Evolutionary conservation across 2,113 vertebrate genomes (phyloP).

Genomic region (Pedionomus torquatus): DNA sequence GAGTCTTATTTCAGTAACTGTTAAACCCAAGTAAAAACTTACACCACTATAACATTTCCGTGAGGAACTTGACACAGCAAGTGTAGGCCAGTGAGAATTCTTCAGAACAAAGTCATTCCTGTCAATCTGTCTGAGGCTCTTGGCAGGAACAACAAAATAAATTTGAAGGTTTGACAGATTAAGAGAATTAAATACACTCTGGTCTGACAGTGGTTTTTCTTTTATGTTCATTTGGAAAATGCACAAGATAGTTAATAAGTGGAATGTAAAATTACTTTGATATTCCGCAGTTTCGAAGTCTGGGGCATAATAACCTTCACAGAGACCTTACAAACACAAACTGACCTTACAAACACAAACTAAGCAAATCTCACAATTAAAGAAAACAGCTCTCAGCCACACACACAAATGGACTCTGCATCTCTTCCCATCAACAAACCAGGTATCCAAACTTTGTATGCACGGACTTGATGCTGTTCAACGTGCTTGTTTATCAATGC

Average conservation of each 20-base stretch:
- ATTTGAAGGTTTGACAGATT: background rate
- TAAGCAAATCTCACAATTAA: background rate
- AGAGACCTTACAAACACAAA: background rate
- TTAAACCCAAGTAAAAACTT: background rate
- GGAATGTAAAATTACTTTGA: background rate
- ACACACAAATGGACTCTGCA: background rate
- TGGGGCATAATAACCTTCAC: background rate
- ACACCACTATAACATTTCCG: background rate
- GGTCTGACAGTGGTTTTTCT: background rate
- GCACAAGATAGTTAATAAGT: background rate
- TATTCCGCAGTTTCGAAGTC: background rate
- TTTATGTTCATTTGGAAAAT: background rate
- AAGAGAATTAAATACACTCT: background rate
- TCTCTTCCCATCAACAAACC: background rate
- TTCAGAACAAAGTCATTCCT: background rate
- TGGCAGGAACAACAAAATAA: background rate
- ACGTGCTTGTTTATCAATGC: background rate
- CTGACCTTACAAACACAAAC: background rate
- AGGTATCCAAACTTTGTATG: background rate
- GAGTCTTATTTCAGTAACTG: background rate
- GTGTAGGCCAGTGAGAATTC: background rate
- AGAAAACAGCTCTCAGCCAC: background rate
- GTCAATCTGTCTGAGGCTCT: background rate
- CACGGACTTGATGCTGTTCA: background rate
- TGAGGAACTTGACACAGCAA: background rate